A percentile compares a stretch with the other conserved stretches of the same genome.
These are phyloP conservation scores for Furnarius figulus DNA, from an alignment of 2,113 vertebrate genomes.

Conservation along the genomic window DNA sequence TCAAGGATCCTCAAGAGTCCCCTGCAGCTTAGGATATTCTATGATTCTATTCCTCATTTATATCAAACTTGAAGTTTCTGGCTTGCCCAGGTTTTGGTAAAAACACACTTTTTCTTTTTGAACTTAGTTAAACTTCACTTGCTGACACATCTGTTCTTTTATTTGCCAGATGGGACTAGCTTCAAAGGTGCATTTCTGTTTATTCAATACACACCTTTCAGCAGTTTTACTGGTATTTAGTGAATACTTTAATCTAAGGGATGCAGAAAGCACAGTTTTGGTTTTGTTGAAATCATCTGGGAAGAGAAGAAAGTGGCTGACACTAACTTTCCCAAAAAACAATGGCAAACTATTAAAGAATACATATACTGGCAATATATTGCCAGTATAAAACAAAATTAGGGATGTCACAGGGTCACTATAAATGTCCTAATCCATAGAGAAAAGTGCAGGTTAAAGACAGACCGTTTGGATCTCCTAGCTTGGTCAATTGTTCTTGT, in stretches of 20 bases:
- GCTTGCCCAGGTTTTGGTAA: neutral
- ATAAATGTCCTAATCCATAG: neutral
- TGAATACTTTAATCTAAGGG: slow-evolving; percentile 13
- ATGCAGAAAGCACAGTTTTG: neutral
- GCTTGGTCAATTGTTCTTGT: neutral
- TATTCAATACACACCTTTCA: neutral
- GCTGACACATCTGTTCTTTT: slow-evolving; percentile 27
- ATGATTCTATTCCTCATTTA: neutral
- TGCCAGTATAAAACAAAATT: neutral
- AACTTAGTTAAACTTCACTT: neutral
- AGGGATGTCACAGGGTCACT: neutral
- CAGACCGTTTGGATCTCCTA: rapidly evolving
- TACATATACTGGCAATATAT: too few relatives aligned
- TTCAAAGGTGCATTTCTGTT: slow-evolving; percentile 34
- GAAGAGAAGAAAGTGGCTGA: neutral
- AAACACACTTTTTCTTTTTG: neutral
- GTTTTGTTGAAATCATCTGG: neutral
- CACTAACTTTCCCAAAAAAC: neutral
- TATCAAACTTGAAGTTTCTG: neutral
- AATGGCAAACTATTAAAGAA: neutral
- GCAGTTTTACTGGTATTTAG: slow-evolving; percentile 30
- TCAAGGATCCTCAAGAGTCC: neutral
- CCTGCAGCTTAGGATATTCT: neutral
- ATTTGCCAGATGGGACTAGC: slow-evolving; percentile 20
- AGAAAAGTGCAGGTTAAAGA: neutral